Conservation (phyloP, 2,888 invertebrate species). For the Lasioglossum malachurum region DNA sequence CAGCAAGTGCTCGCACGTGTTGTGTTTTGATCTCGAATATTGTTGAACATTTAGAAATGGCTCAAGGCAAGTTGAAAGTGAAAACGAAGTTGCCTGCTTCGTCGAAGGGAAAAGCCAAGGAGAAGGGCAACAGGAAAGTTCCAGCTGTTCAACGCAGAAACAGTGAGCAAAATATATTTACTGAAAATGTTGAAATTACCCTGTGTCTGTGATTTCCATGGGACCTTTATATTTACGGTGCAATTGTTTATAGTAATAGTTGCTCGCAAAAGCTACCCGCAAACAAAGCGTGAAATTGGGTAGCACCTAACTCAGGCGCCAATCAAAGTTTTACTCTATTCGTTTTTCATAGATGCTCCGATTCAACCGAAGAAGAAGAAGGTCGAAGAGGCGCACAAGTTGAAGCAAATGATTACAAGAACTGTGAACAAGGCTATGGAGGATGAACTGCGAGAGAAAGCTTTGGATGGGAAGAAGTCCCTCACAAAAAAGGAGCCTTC, state of each 20-base stretch:
- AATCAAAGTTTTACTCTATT: neutral
- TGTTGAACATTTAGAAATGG: conserved; percentile 84
- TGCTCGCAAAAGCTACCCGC: neutral
- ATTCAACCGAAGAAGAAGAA: conserved; percentile 88
- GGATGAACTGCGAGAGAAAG: conserved; percentile 88
- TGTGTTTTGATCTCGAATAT: neutral
- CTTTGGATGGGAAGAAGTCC: conserved; percentile 85
- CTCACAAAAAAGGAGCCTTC: conserved; percentile 84
- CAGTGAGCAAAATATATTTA: conserved; percentile 84
- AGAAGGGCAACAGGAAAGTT: conserved; percentile 86
- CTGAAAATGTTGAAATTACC: too few relatives aligned
- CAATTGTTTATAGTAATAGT: neutral
- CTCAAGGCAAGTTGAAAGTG: conserved; percentile 90
- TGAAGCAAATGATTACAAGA: conserved; percentile 89
- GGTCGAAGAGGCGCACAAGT: conserved; percentile 87
- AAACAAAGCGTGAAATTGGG: neutral
- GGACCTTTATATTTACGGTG: neutral
- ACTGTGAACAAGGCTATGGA: conserved; percentile 90
- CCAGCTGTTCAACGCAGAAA: conserved; percentile 87
- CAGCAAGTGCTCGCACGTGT: conserved; percentile 12
- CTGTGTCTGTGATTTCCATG: too few relatives aligned
- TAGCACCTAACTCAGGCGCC: neutral
- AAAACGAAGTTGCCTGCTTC: conserved; percentile 88
- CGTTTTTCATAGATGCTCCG: conserved; percentile 86
- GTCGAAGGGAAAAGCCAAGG: conserved; percentile 83